A percentile compares a stretch with the other conserved stretches of the same genome.
Evolutionary conservation across 2,113 vertebrate genomes (phyloP).

Genomic region (Calidris pygmaea): DNA sequence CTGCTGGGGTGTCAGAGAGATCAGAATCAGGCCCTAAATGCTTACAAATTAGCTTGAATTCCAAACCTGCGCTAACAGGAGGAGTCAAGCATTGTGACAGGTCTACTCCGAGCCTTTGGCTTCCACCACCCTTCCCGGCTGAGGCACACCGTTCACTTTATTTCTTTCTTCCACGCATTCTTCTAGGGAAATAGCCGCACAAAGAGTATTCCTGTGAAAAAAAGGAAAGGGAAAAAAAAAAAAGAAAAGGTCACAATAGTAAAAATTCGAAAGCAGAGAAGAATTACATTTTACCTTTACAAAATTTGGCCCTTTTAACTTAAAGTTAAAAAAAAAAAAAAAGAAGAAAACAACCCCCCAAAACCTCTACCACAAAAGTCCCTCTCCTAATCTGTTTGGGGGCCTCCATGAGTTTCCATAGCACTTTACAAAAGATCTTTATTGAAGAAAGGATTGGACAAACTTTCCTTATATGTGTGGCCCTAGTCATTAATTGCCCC

Average conservation of each 20-base stretch:
- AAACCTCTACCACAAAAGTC: constrained; percentile 11
- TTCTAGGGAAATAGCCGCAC: background rate
- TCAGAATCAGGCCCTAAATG: constrained; percentile 1
- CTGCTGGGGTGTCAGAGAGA: background rate
- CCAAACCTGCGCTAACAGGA: background rate
- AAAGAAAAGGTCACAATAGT: background rate
- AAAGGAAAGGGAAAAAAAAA: rapidly evolving
- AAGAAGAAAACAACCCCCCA: background rate
- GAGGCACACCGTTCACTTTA: background rate
- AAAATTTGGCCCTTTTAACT: constrained; percentile 43
- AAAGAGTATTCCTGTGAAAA: rapidly evolving
- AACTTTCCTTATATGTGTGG: constrained; percentile 80
- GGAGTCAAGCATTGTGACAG: background rate
- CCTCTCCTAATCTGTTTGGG: constrained; percentile 69
- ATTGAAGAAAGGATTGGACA: constrained; percentile 75
- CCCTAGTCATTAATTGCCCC: constrained; percentile 77
- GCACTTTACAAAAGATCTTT: constrained; percentile 79
- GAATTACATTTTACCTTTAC: constrained; percentile 33
- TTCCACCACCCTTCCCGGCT: background rate
- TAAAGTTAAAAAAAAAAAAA: background rate
- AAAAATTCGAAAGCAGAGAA: background rate
- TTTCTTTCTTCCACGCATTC: background rate
- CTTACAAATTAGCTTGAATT: constrained; percentile 45
- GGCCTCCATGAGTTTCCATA: constrained; percentile 76
- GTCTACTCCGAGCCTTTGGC: background rate